These are phyloP conservation scores for Aphrophora alni DNA, from an alignment of 2,888 invertebrate species.

Conservation along the genomic window DNA sequence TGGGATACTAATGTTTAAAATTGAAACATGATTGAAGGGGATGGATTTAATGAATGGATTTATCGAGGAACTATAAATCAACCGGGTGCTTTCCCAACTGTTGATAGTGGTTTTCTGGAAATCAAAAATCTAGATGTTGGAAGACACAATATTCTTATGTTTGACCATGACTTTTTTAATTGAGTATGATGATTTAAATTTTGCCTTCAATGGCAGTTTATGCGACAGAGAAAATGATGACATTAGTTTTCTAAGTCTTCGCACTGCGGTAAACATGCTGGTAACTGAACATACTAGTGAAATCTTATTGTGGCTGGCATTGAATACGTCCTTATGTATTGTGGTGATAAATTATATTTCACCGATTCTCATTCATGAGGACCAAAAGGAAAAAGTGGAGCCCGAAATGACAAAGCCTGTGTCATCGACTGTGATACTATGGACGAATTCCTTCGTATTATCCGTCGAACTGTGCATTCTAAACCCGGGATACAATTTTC, in stretches of 20 bases:
- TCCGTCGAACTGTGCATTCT: background rate
- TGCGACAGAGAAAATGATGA: background rate
- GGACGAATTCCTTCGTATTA: background rate
- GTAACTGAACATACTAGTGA: conserved; percentile 40
- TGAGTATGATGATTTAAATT: conserved; percentile 39
- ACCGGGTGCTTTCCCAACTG: background rate
- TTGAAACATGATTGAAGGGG: background rate
- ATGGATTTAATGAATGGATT: background rate
- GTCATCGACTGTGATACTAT: background rate
- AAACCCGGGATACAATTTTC: background rate
- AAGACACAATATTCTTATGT: background rate
- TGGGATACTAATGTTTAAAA: background rate
- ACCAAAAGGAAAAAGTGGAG: conserved; percentile 36
- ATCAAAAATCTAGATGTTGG: conserved; percentile 44
- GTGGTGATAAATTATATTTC: background rate
- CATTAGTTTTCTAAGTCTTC: background rate
- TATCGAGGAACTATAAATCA: background rate
- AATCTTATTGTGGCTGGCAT: background rate
- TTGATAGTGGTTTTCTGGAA: conserved; percentile 24
- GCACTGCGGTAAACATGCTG: background rate
- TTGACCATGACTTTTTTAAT: conserved; percentile 28
- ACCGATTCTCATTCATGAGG: background rate
- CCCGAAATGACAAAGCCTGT: background rate
- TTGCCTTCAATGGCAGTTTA: conserved; percentile 22
- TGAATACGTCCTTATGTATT: background rate